A percentile compares a stretch with the other conserved stretches of the same genome.
Conservation (phyloP, 2,888 invertebrate species). For the Octodonta nipae region DNA sequence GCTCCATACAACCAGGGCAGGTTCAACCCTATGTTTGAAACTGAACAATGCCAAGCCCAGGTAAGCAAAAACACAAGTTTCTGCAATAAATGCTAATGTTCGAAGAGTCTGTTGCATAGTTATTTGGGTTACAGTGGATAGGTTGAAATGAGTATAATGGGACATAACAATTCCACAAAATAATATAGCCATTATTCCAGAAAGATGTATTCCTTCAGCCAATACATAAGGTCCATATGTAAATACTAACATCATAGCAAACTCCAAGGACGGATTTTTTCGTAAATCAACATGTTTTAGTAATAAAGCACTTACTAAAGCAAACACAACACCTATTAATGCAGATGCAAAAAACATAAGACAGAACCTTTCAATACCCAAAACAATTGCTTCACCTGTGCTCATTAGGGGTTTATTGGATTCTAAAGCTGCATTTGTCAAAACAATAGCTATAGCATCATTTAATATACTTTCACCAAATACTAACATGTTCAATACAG, state of each 20-base stretch:
- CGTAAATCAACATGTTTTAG: conserved; percentile 91
- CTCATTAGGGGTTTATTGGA: conserved; percentile 53
- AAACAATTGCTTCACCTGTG: conserved; percentile 71
- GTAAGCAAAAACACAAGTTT: conserved; percentile 98
- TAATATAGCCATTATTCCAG: conserved; percentile 96
- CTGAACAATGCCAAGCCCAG: conserved; percentile 88
- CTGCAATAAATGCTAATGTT: conserved; percentile 92
- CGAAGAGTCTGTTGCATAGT: conserved; percentile 99
- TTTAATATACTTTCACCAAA: conserved; percentile 93
- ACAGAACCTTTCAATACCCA: conserved; percentile 81
- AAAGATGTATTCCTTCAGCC: conserved; percentile 67
- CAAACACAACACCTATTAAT: conserved; percentile 88
- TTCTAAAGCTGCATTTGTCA: conserved; percentile 78
- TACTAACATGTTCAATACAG: conserved; percentile 96
- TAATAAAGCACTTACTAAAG: conserved; percentile 79
- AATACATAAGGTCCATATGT: conserved; percentile 96
- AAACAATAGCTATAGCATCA: conserved; percentile 95
- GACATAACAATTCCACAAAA: conserved; percentile 99
- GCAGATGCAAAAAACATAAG: conserved; percentile 98
- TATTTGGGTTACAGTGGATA: conserved; percentile 96
- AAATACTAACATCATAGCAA: conserved; percentile 96
- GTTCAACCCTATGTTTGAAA: conserved; percentile 84
- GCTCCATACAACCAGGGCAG: conserved; percentile 87
- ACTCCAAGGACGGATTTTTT: conserved; percentile 94
- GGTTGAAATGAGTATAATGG: conserved; percentile 96